phyloP scores from a whole-genome alignment of 2,888 invertebrate genomes.

The Amphiduros pacificus region DNA sequence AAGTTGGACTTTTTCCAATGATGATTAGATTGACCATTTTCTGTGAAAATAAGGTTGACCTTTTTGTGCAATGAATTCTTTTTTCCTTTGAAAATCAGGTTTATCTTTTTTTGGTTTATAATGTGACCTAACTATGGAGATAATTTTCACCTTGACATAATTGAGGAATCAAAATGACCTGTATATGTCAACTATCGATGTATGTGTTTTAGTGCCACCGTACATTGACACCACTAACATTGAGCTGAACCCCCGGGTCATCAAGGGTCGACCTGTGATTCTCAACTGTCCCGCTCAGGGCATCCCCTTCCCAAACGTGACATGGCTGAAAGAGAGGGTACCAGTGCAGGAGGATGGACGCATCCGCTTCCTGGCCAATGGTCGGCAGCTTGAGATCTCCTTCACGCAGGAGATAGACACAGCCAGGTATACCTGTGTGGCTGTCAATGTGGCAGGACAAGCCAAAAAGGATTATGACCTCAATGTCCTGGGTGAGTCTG shows the following conservation, averaged over 20 bases:
- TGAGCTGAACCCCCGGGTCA: constrained; percentile 50
- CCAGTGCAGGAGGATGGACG: constrained; percentile 14
- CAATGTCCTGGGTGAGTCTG: constrained; percentile 51
- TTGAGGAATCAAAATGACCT: too few species aligned
- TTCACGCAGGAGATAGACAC: constrained; percentile 39
- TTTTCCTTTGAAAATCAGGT: too few species aligned
- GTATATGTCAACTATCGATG: too few species aligned
- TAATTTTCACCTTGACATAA: too few species aligned
- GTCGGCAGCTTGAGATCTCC: constrained; percentile 43
- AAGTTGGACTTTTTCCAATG: too few species aligned
- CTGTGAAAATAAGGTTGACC: too few species aligned
- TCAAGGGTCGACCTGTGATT: constrained; percentile 47
- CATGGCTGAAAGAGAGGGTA: constrained; percentile 51
- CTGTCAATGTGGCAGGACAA: constrained; percentile 61
- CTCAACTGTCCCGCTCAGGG: constrained; percentile 60
- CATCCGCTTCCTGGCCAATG: constrained; percentile 30
- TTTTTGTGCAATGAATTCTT: too few species aligned
- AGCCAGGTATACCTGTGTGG: constrained; percentile 59
- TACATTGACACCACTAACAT: constrained; percentile 50
- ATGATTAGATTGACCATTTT: too few species aligned
- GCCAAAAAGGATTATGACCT: constrained; percentile 49
- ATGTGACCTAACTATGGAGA: too few species aligned
- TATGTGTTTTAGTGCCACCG: constrained; percentile 53
- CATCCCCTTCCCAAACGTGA: constrained; percentile 57
- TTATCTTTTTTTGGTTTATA: too few species aligned